Evolutionary conservation across 64 coral and sea anemone species (phyloP).

Genomic region (Porites lutea): DNA sequence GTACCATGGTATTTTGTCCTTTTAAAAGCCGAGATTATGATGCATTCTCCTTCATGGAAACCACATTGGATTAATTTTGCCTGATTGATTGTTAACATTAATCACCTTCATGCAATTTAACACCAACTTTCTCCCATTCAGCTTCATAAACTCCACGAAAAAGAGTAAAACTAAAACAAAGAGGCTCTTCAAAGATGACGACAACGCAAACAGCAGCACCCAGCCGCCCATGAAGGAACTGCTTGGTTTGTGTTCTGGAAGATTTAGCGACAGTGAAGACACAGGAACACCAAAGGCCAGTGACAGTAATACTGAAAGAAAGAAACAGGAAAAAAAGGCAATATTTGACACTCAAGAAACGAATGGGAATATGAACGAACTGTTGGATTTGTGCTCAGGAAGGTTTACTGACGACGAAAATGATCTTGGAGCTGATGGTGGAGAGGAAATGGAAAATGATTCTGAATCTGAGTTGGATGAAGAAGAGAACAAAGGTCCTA

Average conservation of each 20-base stretch:
- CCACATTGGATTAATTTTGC: no score
- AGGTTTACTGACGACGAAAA: slow-evolving; percentile 51
- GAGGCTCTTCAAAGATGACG: slow-evolving; percentile 19
- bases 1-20: no score
- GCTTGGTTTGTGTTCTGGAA: slow-evolving; percentile 93
- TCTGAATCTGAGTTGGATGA: not conserved
- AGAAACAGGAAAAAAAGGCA: not conserved
- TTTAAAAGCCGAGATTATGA: no score
- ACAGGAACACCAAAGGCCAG: not conserved
- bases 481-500: not conserved
- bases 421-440: not conserved
- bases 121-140: not conserved
- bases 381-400: slow-evolving; percentile 80
- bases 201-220: not conserved
- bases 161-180: slow-evolving; percentile 76
- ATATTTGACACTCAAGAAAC: not conserved
- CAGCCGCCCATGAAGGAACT: slow-evolving; percentile 85
- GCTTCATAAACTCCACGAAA: slow-evolving; percentile 40
- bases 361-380: slow-evolving; percentile 50
- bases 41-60: no score
- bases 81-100: no score
- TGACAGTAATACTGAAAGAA: not conserved
- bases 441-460: not conserved
- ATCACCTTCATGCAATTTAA: no score
- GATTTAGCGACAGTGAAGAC: slow-evolving; percentile 53